Conservation (phyloP, 2,888 invertebrate species). For the Drosophila meridiana region DNA sequence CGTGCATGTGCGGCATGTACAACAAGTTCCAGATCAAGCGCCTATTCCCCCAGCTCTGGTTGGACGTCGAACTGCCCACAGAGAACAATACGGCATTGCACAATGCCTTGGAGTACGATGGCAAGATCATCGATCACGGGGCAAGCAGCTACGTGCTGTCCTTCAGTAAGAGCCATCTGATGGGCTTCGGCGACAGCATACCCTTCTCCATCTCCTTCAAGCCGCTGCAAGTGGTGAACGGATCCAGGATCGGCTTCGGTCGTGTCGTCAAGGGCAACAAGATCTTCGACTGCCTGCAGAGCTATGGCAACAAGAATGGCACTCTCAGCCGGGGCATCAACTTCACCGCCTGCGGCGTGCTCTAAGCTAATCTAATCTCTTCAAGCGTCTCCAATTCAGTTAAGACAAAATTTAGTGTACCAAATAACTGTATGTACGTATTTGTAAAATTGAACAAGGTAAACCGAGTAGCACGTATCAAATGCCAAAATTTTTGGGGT, state of each 20-base stretch:
- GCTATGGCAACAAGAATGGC: conserved; percentile 80
- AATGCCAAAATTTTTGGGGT: background rate
- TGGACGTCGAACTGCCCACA: conserved; percentile 62
- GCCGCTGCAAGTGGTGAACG: conserved; percentile 73
- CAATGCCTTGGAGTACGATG: conserved; percentile 62
- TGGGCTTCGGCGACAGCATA: conserved; percentile 57
- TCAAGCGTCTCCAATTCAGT: rapidly evolving
- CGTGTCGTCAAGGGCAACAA: conserved; percentile 71
- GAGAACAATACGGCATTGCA: conserved; percentile 27
- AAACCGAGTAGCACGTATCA: background rate
- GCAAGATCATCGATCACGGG: conserved; percentile 64
- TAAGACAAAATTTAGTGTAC: conserved; percentile 25
- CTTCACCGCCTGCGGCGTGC: conserved; percentile 70
- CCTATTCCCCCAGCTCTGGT: conserved; percentile 73
- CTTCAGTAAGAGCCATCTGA: conserved; percentile 57
- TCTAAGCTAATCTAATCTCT: conserved; percentile 47
- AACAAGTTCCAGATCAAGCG: conserved; percentile 66
- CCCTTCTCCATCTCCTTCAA: conserved; percentile 78
- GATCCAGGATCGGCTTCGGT: conserved; percentile 75
- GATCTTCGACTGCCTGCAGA: conserved; percentile 69
- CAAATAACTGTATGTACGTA: background rate
- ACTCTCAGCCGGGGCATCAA: conserved; percentile 67
- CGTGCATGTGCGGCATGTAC: conserved; percentile 60
- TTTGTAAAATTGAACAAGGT: background rate
- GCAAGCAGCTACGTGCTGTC: conserved; percentile 55